phyloP scores from a whole-genome alignment of 2,797 vertebrate species.

The Morelia viridis region DNA sequence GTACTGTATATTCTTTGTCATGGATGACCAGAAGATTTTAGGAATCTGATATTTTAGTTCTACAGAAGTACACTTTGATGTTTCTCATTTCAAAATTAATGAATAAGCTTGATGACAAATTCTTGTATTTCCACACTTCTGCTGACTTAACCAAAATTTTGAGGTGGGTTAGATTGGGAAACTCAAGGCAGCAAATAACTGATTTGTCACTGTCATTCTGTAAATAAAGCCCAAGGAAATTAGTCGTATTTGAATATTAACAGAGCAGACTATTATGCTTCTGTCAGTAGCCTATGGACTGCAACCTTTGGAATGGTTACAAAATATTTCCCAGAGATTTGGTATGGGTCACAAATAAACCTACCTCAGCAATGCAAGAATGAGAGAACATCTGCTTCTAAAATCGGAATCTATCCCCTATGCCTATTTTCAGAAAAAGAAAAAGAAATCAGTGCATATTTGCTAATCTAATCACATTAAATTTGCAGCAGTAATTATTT shows the following conservation, averaged over 20 bases:
- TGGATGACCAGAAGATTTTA: neutral
- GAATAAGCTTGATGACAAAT: neutral
- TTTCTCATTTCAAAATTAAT: neutral
- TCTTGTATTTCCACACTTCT: neutral
- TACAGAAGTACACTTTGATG: neutral
- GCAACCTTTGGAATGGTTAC: neutral
- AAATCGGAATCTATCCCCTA: neutral
- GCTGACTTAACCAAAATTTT: neutral
- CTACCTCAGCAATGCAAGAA: neutral
- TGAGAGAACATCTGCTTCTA: conserved; percentile 44
- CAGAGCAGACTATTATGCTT: neutral
- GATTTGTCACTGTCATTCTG: neutral
- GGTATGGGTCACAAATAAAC: neutral
- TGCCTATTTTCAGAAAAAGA: neutral
- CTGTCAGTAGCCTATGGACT: neutral
- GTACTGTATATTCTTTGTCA: neutral
- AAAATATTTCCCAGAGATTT: neutral
- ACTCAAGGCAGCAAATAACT: neutral
- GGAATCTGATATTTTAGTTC: neutral
- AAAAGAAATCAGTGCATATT: conserved; percentile 1
- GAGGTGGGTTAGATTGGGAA: neutral
- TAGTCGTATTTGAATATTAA: neutral
- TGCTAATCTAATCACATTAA: conserved; percentile 41
- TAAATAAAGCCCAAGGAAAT: neutral
- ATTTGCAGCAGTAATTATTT: conserved; percentile 37